Conservation (phyloP, 2,113 vertebrate species). For the Vicugna pacos region DNA sequence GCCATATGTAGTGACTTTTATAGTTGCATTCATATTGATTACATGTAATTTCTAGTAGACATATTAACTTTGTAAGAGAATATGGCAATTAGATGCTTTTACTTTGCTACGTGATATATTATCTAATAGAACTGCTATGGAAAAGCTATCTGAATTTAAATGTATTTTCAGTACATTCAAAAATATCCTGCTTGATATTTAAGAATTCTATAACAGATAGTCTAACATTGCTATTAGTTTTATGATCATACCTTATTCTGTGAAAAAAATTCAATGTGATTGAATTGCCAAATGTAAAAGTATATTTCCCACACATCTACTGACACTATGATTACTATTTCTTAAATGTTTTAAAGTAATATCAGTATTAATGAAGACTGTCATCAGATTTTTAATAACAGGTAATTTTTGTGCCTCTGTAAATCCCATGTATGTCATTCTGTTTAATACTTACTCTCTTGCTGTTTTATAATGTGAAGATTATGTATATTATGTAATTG, state of each 20-base stretch:
- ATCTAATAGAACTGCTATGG: neutral
- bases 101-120: slow-evolving; percentile 46
- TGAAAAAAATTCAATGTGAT: neutral
- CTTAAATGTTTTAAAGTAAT: neutral
- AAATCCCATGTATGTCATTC: neutral
- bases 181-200: neutral
- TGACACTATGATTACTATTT: neutral
- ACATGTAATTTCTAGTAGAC: slow-evolving; percentile 82
- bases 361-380: neutral
- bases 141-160: slow-evolving; percentile 53
- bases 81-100: slow-evolving; percentile 74
- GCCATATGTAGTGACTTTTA: slow-evolving; percentile 80
- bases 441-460: neutral
- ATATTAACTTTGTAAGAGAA: slow-evolving; percentile 76
- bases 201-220: neutral
- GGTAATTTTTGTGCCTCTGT: neutral
- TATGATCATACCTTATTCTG: neutral
- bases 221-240: neutral
- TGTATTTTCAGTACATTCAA: slow-evolving; percentile 34
- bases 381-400: neutral
- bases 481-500: neutral
- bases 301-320: neutral
- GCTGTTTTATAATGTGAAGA: neutral
- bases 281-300: neutral
- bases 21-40: slow-evolving; percentile 84